phyloP scores from a whole-genome alignment of 2,113 vertebrate species.

The Labeo catla region DNA sequence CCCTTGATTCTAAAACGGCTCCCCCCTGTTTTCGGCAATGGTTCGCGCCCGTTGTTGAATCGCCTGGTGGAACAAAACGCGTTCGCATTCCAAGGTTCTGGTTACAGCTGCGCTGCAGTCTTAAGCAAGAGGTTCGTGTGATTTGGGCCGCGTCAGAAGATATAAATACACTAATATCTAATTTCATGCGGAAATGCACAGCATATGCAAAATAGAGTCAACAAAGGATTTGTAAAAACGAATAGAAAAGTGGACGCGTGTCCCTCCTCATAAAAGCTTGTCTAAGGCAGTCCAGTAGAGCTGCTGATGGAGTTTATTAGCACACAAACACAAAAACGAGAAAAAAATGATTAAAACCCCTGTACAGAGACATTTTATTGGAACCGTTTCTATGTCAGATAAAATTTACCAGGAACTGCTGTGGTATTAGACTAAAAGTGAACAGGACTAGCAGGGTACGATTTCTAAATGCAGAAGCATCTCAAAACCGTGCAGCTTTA shows the following conservation, averaged over 20 bases:
- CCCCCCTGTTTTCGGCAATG: conserved; percentile 41
- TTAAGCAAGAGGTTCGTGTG: not conserved
- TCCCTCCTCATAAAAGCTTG: not conserved
- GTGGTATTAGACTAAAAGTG: no score
- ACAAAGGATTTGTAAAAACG: not conserved
- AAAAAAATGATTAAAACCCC: not conserved
- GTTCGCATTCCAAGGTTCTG: conserved; percentile 61
- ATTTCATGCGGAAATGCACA: not conserved
- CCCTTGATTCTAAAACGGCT: no score
- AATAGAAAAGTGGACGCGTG: not conserved
- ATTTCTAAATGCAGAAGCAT: not conserved
- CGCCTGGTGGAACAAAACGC: conserved; percentile 55
- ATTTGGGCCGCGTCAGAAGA: conserved; percentile 41
- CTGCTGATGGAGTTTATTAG: not conserved
- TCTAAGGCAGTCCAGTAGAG: not conserved
- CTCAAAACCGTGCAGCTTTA: not conserved
- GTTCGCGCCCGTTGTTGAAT: conserved; percentile 66
- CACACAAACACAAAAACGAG: no score
- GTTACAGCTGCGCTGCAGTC: conserved; percentile 56
- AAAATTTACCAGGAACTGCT: no score
- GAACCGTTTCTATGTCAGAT: not conserved
- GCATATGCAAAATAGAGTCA: not conserved
- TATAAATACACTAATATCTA: conserved; percentile 56
- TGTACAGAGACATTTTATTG: not conserved
- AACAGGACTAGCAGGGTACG: no score